Percentiles rank a stretch among this genome's conserved stretches.
phyloP scores from a whole-genome alignment of 2,113 vertebrate species.

The Suncus etruscus region DNA sequence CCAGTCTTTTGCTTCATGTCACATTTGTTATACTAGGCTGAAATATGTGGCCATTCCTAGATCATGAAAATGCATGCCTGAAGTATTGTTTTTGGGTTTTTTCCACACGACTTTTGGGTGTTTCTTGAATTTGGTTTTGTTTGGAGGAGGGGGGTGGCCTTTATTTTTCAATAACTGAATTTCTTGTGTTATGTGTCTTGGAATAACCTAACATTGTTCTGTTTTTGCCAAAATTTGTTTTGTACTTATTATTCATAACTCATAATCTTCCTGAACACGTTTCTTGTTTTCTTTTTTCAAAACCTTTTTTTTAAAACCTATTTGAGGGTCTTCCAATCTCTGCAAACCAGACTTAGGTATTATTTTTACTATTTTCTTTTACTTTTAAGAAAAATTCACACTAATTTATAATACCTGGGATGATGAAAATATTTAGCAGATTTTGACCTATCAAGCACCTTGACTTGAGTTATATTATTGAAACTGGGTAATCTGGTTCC shows the following conservation, averaged over 20 bases:
- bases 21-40: neutral
- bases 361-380: neutral
- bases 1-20: constrained; percentile 2
- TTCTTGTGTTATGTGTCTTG: constrained; percentile 37
- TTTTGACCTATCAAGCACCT: neutral
- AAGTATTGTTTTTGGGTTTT: constrained; percentile 23
- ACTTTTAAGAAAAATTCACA: constrained; percentile 25
- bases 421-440: constrained; percentile 3
- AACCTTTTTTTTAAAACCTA: too few species aligned
- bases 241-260: constrained; percentile 19
- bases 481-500: neutral
- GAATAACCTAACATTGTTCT: constrained; percentile 4
- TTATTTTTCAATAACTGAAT: constrained; percentile 58
- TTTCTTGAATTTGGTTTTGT: constrained; percentile 40
- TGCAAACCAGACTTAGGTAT: neutral
- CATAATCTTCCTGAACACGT: neutral
- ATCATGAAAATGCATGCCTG: neutral
- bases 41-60: neutral
- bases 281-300: neutral
- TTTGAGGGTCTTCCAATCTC: neutral
- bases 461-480: neutral
- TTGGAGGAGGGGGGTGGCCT: neutral
- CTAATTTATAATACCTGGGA: neutral
- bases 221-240: constrained; percentile 38
- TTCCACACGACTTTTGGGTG: neutral